Evolutionary conservation across 1,140 invertebrate genomes (phyloP).

Genomic region (Phthorimaea operculella): DNA sequence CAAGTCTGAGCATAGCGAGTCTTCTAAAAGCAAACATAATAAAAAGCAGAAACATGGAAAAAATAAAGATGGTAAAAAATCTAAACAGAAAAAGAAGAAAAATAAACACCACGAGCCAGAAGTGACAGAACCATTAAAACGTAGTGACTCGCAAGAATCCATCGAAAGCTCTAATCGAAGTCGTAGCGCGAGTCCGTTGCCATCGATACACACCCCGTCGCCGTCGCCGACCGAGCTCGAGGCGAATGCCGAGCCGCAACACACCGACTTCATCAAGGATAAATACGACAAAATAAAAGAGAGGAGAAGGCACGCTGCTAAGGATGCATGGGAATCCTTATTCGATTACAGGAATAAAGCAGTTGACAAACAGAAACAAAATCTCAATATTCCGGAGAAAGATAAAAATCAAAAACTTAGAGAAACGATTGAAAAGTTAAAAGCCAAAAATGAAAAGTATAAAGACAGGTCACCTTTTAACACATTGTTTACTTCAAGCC

Average conservation of each 20-base stretch:
- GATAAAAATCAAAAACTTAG: slow-evolving; percentile 70
- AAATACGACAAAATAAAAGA: slow-evolving; percentile 76
- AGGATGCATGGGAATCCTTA: slow-evolving; percentile 53
- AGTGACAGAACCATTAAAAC: slow-evolving; percentile 27
- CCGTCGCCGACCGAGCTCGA: slow-evolving; percentile 39
- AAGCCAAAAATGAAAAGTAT: slow-evolving; percentile 71
- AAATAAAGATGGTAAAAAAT: slow-evolving; percentile 55
- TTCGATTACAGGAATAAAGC: slow-evolving; percentile 52
- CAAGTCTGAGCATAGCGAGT: slow-evolving; percentile 34
- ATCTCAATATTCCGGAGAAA: slow-evolving; percentile 51
- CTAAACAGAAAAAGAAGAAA: slow-evolving; percentile 61
- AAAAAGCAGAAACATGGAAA: slow-evolving; percentile 47
- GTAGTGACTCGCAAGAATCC: slow-evolving; percentile 40
- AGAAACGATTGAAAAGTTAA: slow-evolving; percentile 74
- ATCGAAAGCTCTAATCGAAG: slow-evolving; percentile 58
- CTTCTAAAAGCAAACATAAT: slow-evolving; percentile 41
- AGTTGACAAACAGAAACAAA: slow-evolving; percentile 48
- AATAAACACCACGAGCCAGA: slow-evolving; percentile 46
- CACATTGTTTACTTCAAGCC: slow-evolving; percentile 35
- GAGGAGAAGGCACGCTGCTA: slow-evolving; percentile 68
- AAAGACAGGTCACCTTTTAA: slow-evolving; percentile 55
- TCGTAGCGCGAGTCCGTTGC: slow-evolving; percentile 55
- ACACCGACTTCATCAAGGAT: slow-evolving; percentile 63
- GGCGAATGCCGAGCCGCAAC: slow-evolving; percentile 27
- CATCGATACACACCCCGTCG: slow-evolving; percentile 52